A percentile compares a stretch with the other conserved stretches of the same genome.
These are phyloP conservation scores for Noctuana brunneofusca DNA, from an alignment of 2,888 invertebrate genomes.

Conservation along the genomic window DNA sequence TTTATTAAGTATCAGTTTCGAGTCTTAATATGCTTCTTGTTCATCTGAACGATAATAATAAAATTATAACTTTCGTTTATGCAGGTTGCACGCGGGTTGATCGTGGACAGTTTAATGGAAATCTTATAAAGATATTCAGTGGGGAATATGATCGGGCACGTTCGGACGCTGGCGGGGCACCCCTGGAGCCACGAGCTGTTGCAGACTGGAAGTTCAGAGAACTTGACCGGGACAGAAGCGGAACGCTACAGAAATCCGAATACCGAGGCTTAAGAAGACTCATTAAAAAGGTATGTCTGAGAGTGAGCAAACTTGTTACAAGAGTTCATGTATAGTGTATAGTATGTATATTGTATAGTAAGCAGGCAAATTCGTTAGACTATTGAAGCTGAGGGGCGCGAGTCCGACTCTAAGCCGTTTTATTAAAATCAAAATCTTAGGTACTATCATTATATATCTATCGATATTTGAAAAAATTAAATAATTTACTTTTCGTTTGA, in stretches of 20 bases:
- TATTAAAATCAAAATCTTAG: no score
- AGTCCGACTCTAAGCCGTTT: no score
- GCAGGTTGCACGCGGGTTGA: slow-evolving; percentile 89
- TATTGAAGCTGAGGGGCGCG: no score
- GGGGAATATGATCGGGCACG: slow-evolving; percentile 86
- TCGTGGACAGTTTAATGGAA: slow-evolving; percentile 90
- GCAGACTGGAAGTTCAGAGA: slow-evolving; percentile 95
- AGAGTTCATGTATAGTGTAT: no score
- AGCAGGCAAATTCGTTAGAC: no score
- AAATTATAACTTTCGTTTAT: slow-evolving; percentile 13
- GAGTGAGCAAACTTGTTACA: no score
- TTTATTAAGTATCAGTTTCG: not conserved
- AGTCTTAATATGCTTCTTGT: not conserved
- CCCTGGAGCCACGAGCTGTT: slow-evolving; percentile 79
- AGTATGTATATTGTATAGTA: no score
- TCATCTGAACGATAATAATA: not conserved
- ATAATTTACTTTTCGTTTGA: no score
- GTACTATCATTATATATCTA: no score
- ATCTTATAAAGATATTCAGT: slow-evolving; percentile 92
- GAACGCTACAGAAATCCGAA: slow-evolving; percentile 90
- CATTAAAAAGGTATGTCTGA: slow-evolving; percentile 86
- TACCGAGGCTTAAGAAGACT: slow-evolving; percentile 91
- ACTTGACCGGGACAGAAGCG: slow-evolving; percentile 91
- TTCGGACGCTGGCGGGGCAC: slow-evolving; percentile 49
- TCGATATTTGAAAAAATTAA: no score